Percentiles rank a stretch among this genome's conserved stretches.
phyloP scores from a whole-genome alignment of 2,888 invertebrate species.

The Torymus auratus region DNA sequence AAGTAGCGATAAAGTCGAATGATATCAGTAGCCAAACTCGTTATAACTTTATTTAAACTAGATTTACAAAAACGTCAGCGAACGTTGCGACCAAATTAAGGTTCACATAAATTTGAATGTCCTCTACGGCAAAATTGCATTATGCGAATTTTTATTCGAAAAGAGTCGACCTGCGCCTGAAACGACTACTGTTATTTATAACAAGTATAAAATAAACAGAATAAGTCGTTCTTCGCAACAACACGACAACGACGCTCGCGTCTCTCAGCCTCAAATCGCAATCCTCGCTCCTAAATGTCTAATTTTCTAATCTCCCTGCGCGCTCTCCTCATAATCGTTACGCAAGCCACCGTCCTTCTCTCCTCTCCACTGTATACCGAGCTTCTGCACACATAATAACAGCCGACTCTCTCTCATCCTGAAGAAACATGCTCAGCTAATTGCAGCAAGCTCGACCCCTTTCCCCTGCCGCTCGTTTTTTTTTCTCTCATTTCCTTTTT shows the following conservation, averaged over 20 bases:
- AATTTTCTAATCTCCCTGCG: conserved; percentile 52
- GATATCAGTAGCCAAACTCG: no score
- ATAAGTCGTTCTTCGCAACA: no score
- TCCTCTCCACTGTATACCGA: not conserved
- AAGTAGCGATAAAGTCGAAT: not conserved
- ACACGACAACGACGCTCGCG: not conserved
- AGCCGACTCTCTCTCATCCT: conserved; percentile 18
- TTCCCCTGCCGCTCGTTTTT: not conserved
- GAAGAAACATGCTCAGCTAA: conserved; percentile 41
- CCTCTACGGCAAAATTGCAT: no score
- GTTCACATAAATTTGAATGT: no score
- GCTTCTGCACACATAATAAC: conserved; percentile 39
- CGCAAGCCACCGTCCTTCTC: conserved; percentile 17
- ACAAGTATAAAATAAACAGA: no score
- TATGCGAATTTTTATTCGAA: no score
- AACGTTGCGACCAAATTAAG: no score
- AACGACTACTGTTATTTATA: no score
- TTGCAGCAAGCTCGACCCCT: conserved; percentile 40
- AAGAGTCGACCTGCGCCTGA: no score
- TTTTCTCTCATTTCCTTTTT: not conserved
- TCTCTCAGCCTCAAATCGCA: conserved; percentile 11
- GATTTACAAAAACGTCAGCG: no score
- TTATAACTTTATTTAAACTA: no score
- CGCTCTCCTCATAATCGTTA: conserved; percentile 14
- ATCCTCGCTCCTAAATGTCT: conserved; percentile 36